These are phyloP conservation scores for Ispidina picta DNA, from an alignment of 2,797 vertebrate genomes.

Conservation along the genomic window DNA sequence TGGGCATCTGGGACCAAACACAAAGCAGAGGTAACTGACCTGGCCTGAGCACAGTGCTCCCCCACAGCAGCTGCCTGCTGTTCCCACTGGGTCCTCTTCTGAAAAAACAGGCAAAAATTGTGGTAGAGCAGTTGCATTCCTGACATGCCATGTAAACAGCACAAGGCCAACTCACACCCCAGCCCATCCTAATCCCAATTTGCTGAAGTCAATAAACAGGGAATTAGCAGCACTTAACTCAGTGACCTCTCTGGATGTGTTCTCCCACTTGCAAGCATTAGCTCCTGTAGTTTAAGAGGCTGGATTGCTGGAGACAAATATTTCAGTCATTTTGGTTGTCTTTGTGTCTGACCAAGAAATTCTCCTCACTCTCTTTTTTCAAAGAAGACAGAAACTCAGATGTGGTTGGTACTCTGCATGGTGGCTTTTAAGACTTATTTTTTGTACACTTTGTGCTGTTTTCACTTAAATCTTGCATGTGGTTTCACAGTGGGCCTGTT, in stretches of 20 bases:
- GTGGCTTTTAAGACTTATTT: neutral
- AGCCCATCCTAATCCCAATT: neutral
- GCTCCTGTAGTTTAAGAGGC: neutral
- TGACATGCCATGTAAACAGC: neutral
- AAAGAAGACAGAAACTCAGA: neutral
- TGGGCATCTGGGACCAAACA: neutral
- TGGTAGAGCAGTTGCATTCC: neutral
- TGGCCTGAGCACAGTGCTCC: neutral
- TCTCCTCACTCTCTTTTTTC: neutral
- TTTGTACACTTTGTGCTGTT: neutral
- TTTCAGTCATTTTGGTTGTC: neutral
- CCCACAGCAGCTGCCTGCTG: neutral
- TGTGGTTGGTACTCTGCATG: fast-evolving
- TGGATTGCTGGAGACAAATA: neutral
- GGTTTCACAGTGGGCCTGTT: neutral
- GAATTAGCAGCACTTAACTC: slow-evolving; percentile 37
- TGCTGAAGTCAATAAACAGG: slow-evolving; percentile 29
- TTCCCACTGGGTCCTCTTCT: neutral
- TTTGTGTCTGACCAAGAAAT: neutral
- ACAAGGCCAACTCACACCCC: neutral
- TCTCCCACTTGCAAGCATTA: neutral
- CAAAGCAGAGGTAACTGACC: neutral
- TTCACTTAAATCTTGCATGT: neutral
- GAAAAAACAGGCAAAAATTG: neutral
- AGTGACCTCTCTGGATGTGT: neutral